A percentile compares a stretch with the other conserved stretches of the same genome.
phyloP scores from a whole-genome alignment of 2,113 vertebrate species.

The Todiramphus chloris region DNA sequence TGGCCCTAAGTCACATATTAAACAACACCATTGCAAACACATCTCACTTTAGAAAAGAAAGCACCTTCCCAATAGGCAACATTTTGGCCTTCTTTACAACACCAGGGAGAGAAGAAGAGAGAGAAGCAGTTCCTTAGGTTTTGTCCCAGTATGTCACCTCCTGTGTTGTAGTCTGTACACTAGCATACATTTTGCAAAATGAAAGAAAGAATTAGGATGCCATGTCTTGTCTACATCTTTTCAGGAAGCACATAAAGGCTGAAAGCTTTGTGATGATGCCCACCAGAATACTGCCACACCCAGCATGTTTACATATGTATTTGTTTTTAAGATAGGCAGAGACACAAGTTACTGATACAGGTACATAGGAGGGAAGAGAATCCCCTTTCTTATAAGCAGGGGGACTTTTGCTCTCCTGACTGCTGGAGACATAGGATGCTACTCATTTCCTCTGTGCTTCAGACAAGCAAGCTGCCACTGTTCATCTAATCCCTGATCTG shows the following conservation, averaged over 20 bases:
- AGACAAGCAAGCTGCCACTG: background rate
- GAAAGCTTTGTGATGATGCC: background rate
- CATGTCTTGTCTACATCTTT: background rate
- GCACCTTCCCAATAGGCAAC: background rate
- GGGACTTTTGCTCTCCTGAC: background rate
- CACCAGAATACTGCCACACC: background rate
- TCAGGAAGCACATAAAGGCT: background rate
- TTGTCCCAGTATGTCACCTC: background rate
- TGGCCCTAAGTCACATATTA: background rate
- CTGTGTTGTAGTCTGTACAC: background rate
- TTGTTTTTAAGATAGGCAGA: background rate
- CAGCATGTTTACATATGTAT: rapidly evolving
- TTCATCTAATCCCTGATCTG: background rate
- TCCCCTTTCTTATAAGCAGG: background rate
- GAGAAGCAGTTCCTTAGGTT: background rate
- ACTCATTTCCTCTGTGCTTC: background rate
- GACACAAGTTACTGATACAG: background rate
- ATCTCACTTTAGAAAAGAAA: background rate
- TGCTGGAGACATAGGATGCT: background rate
- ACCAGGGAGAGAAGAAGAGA: background rate
- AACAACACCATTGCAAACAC: background rate
- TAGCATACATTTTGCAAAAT: background rate
- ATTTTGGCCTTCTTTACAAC: background rate
- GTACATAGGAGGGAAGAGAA: background rate
- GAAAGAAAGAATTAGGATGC: background rate